Conservation (phyloP, 2,797 vertebrate genomes). For the Antrozous pallidus region DNA sequence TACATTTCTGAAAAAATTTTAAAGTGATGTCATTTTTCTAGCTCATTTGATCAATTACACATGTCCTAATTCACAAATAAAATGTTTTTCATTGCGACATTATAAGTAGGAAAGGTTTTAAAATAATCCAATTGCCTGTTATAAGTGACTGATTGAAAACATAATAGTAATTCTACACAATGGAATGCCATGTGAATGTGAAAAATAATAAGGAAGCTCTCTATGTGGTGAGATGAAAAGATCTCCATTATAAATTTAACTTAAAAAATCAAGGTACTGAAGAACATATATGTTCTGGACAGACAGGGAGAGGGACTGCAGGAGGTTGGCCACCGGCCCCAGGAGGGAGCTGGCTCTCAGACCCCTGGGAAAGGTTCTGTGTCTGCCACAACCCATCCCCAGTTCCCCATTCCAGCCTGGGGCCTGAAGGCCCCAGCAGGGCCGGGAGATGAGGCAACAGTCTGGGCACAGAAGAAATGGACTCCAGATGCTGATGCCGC, state of each 20-base stretch:
- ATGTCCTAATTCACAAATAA: neutral
- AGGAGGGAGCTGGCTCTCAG: too few species aligned
- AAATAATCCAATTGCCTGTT: neutral
- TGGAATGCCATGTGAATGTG: neutral
- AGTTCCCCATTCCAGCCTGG: too few species aligned
- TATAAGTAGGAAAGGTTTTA: neutral
- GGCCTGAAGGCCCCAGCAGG: too few species aligned
- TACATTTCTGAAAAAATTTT: slow-evolving; percentile 3
- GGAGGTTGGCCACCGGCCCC: too few species aligned
- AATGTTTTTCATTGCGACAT: neutral
- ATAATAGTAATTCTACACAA: neutral
- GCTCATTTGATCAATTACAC: neutral
- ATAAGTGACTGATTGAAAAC: neutral
- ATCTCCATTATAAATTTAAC: neutral
- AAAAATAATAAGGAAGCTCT: neutral
- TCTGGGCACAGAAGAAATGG: too few species aligned
- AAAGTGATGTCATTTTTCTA: neutral
- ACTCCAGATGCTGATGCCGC: too few species aligned
- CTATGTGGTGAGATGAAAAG: neutral
- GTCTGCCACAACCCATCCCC: too few species aligned
- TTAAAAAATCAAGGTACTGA: neutral
- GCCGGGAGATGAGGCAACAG: too few species aligned
- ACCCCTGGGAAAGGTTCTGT: too few species aligned
- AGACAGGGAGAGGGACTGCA: too few species aligned
- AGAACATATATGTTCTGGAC: neutral